Percentiles rank a stretch among this genome's conserved stretches.
These are phyloP conservation scores for Misgurnus mizolepis DNA, from an alignment of 2,113 vertebrate genomes.

Conservation along the genomic window DNA sequence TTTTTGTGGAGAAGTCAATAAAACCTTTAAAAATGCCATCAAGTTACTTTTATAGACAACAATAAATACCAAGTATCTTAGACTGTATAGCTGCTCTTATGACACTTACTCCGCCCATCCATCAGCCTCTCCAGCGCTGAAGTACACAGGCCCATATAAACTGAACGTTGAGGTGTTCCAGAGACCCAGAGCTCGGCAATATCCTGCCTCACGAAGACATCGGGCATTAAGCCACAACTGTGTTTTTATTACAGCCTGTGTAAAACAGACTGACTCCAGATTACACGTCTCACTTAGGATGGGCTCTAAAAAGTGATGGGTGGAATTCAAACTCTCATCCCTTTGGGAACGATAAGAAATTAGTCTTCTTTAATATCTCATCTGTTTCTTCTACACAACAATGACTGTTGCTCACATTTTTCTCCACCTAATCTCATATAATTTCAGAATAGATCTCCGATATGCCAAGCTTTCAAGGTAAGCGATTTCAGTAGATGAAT, in stretches of 20 bases:
- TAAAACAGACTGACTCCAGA: constrained; percentile 64
- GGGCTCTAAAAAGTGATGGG: constrained; percentile 47
- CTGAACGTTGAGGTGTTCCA: constrained; percentile 70
- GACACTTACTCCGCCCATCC: constrained; percentile 1
- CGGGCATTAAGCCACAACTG: constrained; percentile 55
- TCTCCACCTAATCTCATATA: no score
- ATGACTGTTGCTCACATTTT: no score
- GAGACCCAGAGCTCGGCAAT: constrained; percentile 58
- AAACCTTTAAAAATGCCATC: constrained; percentile 45
- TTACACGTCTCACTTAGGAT: constrained; percentile 60
- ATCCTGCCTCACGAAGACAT: constrained; percentile 65
- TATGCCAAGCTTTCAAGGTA: no score
- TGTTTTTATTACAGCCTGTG: constrained; percentile 63
- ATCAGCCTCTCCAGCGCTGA: neutral
- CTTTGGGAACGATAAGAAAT: no score
- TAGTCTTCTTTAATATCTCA: no score
- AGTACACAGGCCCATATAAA: constrained; percentile 37
- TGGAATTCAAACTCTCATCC: constrained; percentile 30
- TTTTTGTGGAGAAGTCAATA: constrained; percentile 32
- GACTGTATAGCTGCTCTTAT: constrained; percentile 53
- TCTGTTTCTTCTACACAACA: no score
- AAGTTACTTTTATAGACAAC: constrained; percentile 32
- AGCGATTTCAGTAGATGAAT: no score
- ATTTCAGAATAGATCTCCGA: no score
- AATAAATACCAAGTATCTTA: constrained; percentile 60